phyloP scores from a whole-genome alignment of 2,113 vertebrate species.

The Cyprinodon variegatus region DNA sequence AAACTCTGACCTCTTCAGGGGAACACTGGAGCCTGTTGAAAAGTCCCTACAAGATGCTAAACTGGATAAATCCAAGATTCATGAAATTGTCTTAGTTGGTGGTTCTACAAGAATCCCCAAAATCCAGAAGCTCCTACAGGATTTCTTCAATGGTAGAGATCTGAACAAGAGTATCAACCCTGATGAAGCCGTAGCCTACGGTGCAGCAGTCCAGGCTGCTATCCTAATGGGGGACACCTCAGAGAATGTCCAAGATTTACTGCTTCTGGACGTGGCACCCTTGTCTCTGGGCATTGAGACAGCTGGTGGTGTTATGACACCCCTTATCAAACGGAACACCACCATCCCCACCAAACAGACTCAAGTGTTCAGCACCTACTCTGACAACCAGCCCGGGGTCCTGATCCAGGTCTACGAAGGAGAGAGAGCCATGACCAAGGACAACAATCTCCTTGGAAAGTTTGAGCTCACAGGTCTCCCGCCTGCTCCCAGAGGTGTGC shows the following conservation, averaged over 20 bases:
- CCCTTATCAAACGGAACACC: slow-evolving; percentile 75
- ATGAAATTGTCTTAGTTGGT: slow-evolving; percentile 73
- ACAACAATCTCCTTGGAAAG: slow-evolving; percentile 76
- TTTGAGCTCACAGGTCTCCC: slow-evolving; percentile 74
- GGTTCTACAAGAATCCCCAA: slow-evolving; percentile 77
- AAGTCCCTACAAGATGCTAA: slow-evolving; percentile 74
- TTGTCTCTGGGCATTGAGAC: slow-evolving; percentile 75
- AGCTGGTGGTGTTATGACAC: slow-evolving; percentile 70
- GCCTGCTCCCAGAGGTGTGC: slow-evolving; percentile 64
- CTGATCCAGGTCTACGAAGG: slow-evolving; percentile 74
- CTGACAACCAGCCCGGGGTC: slow-evolving; percentile 74
- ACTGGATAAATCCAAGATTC: slow-evolving; percentile 69
- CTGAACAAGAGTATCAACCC: slow-evolving; percentile 77
- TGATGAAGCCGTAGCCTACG: slow-evolving; percentile 74
- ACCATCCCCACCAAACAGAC: slow-evolving; percentile 76
- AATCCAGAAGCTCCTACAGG: slow-evolving; percentile 75
- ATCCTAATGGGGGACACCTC: slow-evolving; percentile 77
- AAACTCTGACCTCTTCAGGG: slow-evolving; percentile 74
- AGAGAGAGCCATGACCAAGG: slow-evolving; percentile 76
- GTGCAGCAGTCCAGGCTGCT: slow-evolving; percentile 72
- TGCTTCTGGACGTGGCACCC: slow-evolving; percentile 73
- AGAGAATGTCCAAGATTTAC: slow-evolving; percentile 72
- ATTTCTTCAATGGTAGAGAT: slow-evolving; percentile 73
- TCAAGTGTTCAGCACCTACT: slow-evolving; percentile 75
- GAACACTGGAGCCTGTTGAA: slow-evolving; percentile 73